A percentile compares a stretch with the other conserved stretches of the same genome.
These are phyloP conservation scores for Ariolimax columbianus DNA, from an alignment of 2,888 invertebrate species.

Conservation along the genomic window DNA sequence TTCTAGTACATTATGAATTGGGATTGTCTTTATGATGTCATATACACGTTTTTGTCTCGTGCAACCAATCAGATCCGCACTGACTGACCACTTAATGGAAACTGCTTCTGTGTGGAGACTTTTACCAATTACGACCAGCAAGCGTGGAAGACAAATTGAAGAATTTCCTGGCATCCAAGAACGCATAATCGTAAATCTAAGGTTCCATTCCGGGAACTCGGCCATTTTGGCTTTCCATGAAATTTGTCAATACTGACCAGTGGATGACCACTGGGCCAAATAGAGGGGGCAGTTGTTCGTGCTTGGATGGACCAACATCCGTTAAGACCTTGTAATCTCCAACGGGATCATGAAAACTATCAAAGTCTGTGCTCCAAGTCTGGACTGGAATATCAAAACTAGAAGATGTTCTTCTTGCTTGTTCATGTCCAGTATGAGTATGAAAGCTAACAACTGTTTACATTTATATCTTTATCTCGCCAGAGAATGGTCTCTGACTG, in stretches of 20 bases:
- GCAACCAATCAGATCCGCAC: constrained; percentile 12
- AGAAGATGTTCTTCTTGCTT: background rate
- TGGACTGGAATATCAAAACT: background rate
- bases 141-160: constrained; percentile 45
- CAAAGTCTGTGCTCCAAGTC: background rate
- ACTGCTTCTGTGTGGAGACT: constrained; percentile 1
- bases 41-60: background rate
- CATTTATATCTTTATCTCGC: no score
- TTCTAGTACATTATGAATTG: no score
- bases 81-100: constrained; percentile 40
- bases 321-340: constrained; percentile 44
- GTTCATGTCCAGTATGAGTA: no score
- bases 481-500: no score
- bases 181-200: constrained; percentile 43
- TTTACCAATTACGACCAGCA: constrained; percentile 18
- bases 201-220: background rate
- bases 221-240: background rate
- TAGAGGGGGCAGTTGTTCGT: constrained; percentile 28
- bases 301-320: constrained; percentile 37
- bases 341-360: background rate
- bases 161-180: constrained; percentile 16
- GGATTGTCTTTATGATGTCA: background rate
- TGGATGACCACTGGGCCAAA: constrained; percentile 33
- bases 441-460: no score
- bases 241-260: constrained; percentile 37